Conservation (phyloP, 1,140 invertebrate species). For the Octopus bimaculoides region DNA sequence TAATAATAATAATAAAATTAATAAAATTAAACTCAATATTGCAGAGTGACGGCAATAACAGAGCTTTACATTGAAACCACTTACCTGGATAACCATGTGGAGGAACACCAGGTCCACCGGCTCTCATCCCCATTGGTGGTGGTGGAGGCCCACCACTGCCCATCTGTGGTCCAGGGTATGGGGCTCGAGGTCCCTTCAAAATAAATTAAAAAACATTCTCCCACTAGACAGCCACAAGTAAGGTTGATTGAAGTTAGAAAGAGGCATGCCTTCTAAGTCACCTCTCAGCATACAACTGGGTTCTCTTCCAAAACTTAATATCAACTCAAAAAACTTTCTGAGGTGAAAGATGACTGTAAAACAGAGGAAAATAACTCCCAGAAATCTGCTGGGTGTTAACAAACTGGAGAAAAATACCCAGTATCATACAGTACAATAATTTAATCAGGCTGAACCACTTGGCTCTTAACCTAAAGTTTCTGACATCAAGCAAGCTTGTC, state of each 20-base stretch:
- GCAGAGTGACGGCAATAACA: not conserved
- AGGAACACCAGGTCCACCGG: constrained; percentile 8
- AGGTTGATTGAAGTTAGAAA: not conserved
- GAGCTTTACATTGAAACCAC: not conserved
- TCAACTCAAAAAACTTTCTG: no score
- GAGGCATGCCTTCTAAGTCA: no score
- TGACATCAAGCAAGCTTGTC: no score
- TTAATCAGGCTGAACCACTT: no score
- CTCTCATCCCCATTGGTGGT: not conserved
- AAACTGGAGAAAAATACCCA: no score
- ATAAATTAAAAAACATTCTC: not conserved
- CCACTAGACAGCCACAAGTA: not conserved
- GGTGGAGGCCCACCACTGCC: constrained; percentile 11
- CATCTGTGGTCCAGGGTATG: constrained; percentile 9
- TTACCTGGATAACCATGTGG: constrained; percentile 11
- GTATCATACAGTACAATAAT: no score
- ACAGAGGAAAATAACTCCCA: no score
- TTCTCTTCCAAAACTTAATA: no score
- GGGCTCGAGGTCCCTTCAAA: constrained; percentile 12
- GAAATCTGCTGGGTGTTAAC: no score
- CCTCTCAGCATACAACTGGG: no score
- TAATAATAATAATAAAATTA: not conserved
- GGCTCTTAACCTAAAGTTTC: no score
- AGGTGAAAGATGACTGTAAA: no score
- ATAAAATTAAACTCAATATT: not conserved